phyloP scores from a whole-genome alignment of 2,113 vertebrate genomes.

The Salvelinus fontinalis region DNA sequence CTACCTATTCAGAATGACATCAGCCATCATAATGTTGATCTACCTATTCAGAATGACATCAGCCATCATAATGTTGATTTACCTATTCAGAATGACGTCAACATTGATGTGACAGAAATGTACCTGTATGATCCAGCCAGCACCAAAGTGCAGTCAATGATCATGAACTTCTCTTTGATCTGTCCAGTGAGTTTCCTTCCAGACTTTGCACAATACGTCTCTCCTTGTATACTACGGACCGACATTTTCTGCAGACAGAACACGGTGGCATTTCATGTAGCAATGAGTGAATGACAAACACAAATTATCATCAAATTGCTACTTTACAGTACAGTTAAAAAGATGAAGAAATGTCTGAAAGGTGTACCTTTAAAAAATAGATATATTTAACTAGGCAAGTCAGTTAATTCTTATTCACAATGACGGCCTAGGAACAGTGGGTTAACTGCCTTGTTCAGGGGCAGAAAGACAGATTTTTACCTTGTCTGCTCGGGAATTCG shows the following conservation, averaged over 20 bases:
- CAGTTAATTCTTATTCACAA: too few relatives aligned
- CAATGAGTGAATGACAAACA: neutral
- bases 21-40: too few relatives aligned
- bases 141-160: slow-evolving; percentile 84
- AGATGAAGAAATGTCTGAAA: neutral
- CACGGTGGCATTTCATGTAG: neutral
- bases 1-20: too few relatives aligned
- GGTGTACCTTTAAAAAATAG: neutral
- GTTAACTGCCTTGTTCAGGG: too few relatives aligned
- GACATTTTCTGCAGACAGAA: slow-evolving; percentile 79
- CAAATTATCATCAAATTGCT: too few relatives aligned
- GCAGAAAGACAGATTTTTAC: too few relatives aligned
- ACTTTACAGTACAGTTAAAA: too few relatives aligned
- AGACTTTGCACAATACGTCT: slow-evolving; percentile 87
- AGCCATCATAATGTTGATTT: too few relatives aligned
- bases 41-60: too few relatives aligned
- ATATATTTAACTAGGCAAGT: too few relatives aligned
- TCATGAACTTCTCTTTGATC: slow-evolving; percentile 87
- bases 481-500: too few relatives aligned
- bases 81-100: neutral
- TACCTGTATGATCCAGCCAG: slow-evolving; percentile 90
- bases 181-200: slow-evolving; percentile 85
- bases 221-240: slow-evolving; percentile 80
- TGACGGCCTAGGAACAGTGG: too few relatives aligned
- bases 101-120: slow-evolving; percentile 13